A percentile compares a stretch with the other conserved stretches of the same genome.
Conservation (phyloP, 2,888 invertebrate species). For the Neuroscelio doddi region DNA sequence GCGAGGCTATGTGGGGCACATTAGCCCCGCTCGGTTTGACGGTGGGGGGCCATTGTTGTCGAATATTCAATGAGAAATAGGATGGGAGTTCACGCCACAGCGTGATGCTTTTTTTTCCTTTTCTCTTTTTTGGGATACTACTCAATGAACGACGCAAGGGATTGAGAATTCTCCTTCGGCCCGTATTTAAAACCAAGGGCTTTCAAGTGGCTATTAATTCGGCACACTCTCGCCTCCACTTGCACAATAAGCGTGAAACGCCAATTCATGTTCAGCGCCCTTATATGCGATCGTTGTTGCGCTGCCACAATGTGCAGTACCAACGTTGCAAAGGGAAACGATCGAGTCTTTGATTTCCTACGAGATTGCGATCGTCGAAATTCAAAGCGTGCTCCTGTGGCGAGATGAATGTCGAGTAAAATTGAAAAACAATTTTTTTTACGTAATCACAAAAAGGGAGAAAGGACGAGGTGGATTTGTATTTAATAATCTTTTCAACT, state of each 20-base stretch:
- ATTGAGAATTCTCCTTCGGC: conserved; percentile 39
- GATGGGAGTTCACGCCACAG: conserved; percentile 48
- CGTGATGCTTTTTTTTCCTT: neutral
- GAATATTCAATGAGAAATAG: conserved; percentile 45
- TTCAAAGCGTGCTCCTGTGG: too few relatives aligned
- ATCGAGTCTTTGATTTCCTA: too few relatives aligned
- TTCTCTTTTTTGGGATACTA: conserved; percentile 48
- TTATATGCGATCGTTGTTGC: too few relatives aligned
- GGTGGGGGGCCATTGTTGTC: conserved; percentile 38
- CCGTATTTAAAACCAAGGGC: conserved; percentile 56
- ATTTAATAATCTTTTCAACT: too few relatives aligned
- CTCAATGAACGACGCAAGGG: conserved; percentile 27
- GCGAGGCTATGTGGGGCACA: conserved; percentile 15
- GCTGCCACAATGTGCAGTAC: too few relatives aligned
- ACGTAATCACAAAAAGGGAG: too few relatives aligned
- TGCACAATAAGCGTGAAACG: conserved; percentile 69
- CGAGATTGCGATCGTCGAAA: too few relatives aligned
- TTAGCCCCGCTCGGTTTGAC: neutral
- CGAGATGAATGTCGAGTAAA: too few relatives aligned
- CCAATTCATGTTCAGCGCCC: conserved; percentile 59
- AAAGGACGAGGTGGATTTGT: too few relatives aligned
- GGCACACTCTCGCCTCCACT: conserved; percentile 61
- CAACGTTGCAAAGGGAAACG: too few relatives aligned
- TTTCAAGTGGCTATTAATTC: conserved; percentile 68
- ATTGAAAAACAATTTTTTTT: too few relatives aligned